Conservation (phyloP, 2,113 vertebrate species). For the Agapornis roseicollis region DNA sequence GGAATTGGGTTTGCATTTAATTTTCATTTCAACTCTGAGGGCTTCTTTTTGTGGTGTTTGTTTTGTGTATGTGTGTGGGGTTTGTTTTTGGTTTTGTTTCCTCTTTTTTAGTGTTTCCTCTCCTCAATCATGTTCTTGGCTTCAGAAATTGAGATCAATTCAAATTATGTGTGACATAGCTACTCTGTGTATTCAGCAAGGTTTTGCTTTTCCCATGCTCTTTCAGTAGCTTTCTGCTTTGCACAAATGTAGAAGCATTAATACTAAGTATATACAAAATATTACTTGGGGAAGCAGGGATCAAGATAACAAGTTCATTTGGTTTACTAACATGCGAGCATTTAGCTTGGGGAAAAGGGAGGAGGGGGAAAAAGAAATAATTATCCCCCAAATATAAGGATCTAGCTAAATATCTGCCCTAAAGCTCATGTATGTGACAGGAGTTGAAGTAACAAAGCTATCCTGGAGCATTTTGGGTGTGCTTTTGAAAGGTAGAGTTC, state of each 20-base stretch:
- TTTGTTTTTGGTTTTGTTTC: background rate
- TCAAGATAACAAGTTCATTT: background rate
- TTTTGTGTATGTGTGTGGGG: background rate
- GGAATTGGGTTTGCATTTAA: background rate
- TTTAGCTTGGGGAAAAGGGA: background rate
- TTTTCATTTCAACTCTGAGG: background rate
- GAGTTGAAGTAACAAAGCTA: background rate
- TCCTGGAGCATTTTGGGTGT: background rate
- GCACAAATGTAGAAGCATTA: background rate
- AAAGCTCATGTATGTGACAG: background rate
- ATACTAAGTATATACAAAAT: background rate
- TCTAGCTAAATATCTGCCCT: background rate
- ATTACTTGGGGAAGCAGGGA: background rate
- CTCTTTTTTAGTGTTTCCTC: background rate
- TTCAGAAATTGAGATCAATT: conserved; percentile 1
- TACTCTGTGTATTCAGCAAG: background rate
- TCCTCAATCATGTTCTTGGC: background rate
- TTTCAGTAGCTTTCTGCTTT: background rate
- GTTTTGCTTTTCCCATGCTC: conserved; percentile 15
- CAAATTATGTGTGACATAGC: background rate
- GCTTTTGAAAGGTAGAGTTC: background rate
- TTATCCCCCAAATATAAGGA: background rate
- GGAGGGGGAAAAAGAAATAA: background rate
- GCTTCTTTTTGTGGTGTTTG: background rate
- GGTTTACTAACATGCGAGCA: background rate